Evolutionary conservation across 2,888 invertebrate genomes (phyloP), one percentile per base, ranked within the genome.

Genomic region (Podotricha telesiphe): DNA sequence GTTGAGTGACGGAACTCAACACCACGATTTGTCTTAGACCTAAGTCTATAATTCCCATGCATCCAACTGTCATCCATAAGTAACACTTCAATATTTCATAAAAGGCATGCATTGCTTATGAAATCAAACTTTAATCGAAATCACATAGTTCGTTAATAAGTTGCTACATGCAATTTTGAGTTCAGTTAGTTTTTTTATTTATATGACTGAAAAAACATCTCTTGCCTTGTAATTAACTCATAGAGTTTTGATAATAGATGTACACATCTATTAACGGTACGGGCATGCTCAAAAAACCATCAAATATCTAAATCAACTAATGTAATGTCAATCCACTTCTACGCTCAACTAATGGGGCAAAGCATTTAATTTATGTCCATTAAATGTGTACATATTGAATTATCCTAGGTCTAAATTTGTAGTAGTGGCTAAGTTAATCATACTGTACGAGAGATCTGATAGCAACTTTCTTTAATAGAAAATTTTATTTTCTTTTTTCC

Each of bases 361-460:
- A 51, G 42, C 42, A 42, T 42, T 42, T 42, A 13, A 13, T 42
- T 42, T 42, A 42, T 42, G 13, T 42, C 2, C 4, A 42, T 42
- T 11, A 28, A 11, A 11, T 51, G 51, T 22, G 22, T 22, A 15
- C 1, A 28, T n/a, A n/a, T 17, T 17, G 17, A 17, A 17, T 47
- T 47, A 17, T 8, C 7, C 8, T 47, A 47, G 1, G 8, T 47
- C 17, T 47, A 47, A 53, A 19, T 22, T 22, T 22, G 22, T 28
- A 28, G 22, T 28, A 17, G 17, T 53, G 3, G 28, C 5, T 34
- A n/a, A 17, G n/a, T 53, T 34, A 51, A 51, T 51, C 20, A 51
- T 20, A 51, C 3, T 20, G 20, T 53, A 34, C 10, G 53, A 53
- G 10, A 53, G 53, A 53, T 53, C n/a, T 53, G 34, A 53, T 34